Evolutionary conservation across 2,113 vertebrate species (phyloP).

Genomic region (Thryonomys swinderianus): DNA sequence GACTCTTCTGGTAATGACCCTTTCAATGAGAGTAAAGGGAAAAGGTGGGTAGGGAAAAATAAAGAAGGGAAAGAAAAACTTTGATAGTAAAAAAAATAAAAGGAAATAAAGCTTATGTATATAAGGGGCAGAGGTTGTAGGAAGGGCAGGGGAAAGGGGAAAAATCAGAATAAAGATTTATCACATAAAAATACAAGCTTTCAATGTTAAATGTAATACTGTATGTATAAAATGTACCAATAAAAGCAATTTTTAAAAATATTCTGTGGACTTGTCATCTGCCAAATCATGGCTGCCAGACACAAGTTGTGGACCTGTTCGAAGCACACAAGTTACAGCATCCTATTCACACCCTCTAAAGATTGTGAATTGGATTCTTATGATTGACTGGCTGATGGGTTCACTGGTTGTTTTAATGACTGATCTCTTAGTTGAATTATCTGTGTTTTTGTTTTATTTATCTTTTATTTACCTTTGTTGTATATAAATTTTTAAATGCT

Average conservation of each 20-base stretch:
- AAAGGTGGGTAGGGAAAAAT: no score
- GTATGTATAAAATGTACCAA: no score
- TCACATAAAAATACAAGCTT: no score
- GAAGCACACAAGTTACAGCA: neutral
- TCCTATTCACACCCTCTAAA: neutral
- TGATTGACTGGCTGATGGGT: neutral
- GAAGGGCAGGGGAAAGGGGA: no score
- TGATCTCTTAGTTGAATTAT: neutral
- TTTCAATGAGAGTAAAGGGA: neutral
- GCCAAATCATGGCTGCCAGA: neutral
- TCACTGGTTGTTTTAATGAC: neutral
- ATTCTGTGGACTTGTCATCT: neutral
- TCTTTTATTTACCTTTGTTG: neutral
- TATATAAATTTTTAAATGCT: neutral
- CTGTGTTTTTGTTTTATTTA: neutral
- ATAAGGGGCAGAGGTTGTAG: no score
- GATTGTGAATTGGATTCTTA: neutral
- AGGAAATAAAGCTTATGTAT: no score
- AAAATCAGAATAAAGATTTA: no score
- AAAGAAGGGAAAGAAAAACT: no score
- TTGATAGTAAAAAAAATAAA: no score
- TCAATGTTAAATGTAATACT: no score
- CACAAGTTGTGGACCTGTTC: neutral
- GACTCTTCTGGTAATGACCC: neutral
- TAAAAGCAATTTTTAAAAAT: no score